Evolutionary conservation across 1,140 invertebrate species (phyloP), one percentile per base, ranked within the genome.

Genomic region (Cotesia glomerata): DNA sequence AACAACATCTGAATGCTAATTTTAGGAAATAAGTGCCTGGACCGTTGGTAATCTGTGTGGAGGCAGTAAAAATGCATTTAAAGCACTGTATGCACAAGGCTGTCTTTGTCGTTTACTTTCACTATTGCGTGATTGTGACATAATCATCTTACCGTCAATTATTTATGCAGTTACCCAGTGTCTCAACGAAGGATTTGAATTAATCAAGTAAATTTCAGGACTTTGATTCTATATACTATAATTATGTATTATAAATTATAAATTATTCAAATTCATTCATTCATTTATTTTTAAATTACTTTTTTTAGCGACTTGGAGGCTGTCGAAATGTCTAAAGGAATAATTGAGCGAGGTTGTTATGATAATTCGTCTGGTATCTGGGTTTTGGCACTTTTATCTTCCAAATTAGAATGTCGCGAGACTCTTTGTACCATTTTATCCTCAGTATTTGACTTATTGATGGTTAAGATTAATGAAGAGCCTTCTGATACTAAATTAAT

Each of bases 21-120:
- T 61, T 16, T 62, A 85, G 85, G 85, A 86, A 78, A 65, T 79
- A n/a, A 85, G 81, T 64, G 70, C 77, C 36, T 86, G 84, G 85
- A 86, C 85, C 35, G 82, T 87, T 32, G 85, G 85, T 73, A 87
- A 87, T 75, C 78, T 86, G 11, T 69, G 77, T 34, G 73, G 67
- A 26, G 81, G 78, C 39, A 83, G 78, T 39, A 14, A 69, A 7
- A 81, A 79, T 34, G 76, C 80, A 5, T 82, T 85, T 49, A 73
- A 75, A 63, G 78, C 80, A 67, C 52, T 87, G n/a, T 76, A 82
- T 39, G 78, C 81, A 7, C 84, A 86, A 73, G 78, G 77, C 26
- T 83, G 80, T 13, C 49, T 85, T 0, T 79, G 80, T 62, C 77
- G 76, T 69, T 75, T 87, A 51, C 76, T 79, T 58, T 81, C 76